Evolutionary conservation across 2,888 invertebrate species (phyloP).

Genomic region (Nemurella pictetii): DNA sequence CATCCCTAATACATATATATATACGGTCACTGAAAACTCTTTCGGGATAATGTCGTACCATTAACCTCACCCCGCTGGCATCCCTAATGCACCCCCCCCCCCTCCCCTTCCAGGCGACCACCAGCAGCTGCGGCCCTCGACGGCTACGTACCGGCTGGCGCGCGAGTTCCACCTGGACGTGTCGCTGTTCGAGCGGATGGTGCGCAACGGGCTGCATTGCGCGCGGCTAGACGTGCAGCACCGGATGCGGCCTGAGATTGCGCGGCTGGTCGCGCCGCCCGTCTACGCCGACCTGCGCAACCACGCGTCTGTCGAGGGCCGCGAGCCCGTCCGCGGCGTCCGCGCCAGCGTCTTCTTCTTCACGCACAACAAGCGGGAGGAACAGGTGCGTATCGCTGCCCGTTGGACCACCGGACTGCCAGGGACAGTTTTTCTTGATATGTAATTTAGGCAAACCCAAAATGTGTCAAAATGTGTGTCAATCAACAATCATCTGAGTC

Average conservation of each 20-base stretch:
- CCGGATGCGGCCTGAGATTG: slow-evolving; percentile 73
- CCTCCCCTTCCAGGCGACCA: slow-evolving; percentile 80
- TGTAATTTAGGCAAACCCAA: too few species aligned
- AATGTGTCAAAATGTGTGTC: too few species aligned
- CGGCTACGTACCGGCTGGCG: slow-evolving; percentile 69
- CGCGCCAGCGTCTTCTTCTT: slow-evolving; percentile 68
- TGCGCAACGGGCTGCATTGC: slow-evolving; percentile 66
- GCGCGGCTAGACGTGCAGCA: slow-evolving; percentile 67
- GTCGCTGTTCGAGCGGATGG: slow-evolving; percentile 81
- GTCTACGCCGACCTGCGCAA: slow-evolving; percentile 68
- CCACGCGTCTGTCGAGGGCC: slow-evolving; percentile 60
- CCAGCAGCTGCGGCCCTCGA: slow-evolving; percentile 75
- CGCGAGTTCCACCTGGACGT: slow-evolving; percentile 69
- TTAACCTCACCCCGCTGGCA: too few species aligned
- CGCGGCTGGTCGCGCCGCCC: slow-evolving; percentile 60
- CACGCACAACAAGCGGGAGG: slow-evolving; percentile 63
- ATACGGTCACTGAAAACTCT: too few species aligned
- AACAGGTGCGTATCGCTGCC: slow-evolving; percentile 54
- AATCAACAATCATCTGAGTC: too few species aligned
- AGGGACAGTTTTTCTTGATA: too few species aligned
- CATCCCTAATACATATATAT: too few species aligned
- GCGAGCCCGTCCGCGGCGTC: slow-evolving; percentile 64
- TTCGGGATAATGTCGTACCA: too few species aligned
- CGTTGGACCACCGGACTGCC: too few species aligned
- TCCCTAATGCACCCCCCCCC: too few species aligned